A percentile compares a stretch with the other conserved stretches of the same genome.
Evolutionary conservation across 2,888 invertebrate genomes (phyloP).

Genomic region (Drosophila phalerata): DNA sequence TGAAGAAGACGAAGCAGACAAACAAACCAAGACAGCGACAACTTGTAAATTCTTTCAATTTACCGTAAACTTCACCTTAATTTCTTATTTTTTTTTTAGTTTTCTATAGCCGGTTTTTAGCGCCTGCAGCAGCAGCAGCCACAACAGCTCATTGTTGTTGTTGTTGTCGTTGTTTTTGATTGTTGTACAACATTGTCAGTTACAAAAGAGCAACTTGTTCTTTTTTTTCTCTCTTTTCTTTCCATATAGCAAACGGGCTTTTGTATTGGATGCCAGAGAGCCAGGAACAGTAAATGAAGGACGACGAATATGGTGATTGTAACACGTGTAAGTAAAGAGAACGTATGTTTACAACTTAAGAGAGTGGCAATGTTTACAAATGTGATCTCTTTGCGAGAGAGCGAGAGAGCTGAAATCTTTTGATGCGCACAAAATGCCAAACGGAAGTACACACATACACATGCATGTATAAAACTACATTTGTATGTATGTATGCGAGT

Average conservation of each 20-base stretch:
- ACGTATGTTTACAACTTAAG: neutral
- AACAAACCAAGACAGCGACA: constrained; percentile 48
- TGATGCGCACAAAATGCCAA: constrained; percentile 27
- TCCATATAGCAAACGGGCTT: constrained; percentile 39
- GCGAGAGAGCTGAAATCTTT: constrained; percentile 26
- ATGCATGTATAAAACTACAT: neutral
- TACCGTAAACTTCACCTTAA: constrained; percentile 86
- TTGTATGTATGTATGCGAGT: neutral
- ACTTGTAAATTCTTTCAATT: constrained; percentile 82
- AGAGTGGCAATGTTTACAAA: neutral
- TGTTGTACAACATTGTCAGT: constrained; percentile 22
- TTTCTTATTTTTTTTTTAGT: constrained; percentile 60
- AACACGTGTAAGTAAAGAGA: constrained; percentile 89
- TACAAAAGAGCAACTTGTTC: constrained; percentile 22
- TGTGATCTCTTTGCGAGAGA: neutral
- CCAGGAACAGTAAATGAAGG: constrained; percentile 85
- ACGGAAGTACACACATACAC: constrained; percentile 44
- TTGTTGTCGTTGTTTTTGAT: constrained; percentile 44
- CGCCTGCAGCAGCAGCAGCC: constrained; percentile 62
- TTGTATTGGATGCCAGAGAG: constrained; percentile 61
- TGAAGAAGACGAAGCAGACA: constrained; percentile 19
- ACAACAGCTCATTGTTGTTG: constrained; percentile 40
- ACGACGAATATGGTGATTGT: constrained; percentile 91
- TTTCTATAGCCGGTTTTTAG: constrained; percentile 71
- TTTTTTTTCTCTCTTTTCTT: constrained; percentile 14